Conservation (phyloP, 2,888 invertebrate genomes). For the Phania funesta region DNA sequence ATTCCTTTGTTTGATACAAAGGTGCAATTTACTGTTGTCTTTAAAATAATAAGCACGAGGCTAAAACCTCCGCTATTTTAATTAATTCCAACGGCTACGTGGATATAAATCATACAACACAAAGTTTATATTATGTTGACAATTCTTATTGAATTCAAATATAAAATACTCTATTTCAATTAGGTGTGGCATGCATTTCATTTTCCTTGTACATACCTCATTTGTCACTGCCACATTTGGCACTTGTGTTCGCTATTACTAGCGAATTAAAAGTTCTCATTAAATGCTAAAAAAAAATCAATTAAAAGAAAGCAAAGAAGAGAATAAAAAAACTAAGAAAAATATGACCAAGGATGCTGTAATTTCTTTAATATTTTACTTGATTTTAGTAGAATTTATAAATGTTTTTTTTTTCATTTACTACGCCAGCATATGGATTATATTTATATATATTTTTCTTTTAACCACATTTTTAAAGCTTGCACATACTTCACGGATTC, state of each 20-base stretch:
- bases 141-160: no score
- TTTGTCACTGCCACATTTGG: neutral
- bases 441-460: neutral
- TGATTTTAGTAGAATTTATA: neutral
- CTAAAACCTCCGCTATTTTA: no score
- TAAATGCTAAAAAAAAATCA: constrained; percentile 46
- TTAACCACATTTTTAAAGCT: neutral
- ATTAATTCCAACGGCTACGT: no score
- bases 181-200: neutral
- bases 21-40: no score
- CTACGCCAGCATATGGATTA: neutral
- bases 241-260: neutral
- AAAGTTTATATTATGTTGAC: no score
- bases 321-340: neutral
- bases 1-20: no score
- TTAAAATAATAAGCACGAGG: no score
- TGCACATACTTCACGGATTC: constrained; percentile 38
- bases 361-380: constrained; percentile 31
- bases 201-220: neutral
- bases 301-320: neutral
- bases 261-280: neutral
- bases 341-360: neutral
- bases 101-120: no score
- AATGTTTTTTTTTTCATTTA: neutral
- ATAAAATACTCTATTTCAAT: no score